Evolutionary conservation across 2,888 invertebrate genomes (phyloP), one percentile per base, ranked within the genome.

Genomic region (Pyrochroa serraticornis): DNA sequence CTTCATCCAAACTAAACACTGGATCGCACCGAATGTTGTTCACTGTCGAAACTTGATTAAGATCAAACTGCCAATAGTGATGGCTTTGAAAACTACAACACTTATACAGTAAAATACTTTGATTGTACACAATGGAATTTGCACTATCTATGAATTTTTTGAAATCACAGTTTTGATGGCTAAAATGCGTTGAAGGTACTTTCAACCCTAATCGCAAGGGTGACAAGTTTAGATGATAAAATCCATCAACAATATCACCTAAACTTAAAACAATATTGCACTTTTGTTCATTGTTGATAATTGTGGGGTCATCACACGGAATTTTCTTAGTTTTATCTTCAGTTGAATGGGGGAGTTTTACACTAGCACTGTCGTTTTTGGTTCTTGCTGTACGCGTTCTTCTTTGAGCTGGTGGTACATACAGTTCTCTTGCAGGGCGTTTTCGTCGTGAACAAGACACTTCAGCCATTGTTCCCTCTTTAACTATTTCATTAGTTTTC

Each of bases 341-440:
- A n/a, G 9, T 8, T 10, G 33, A 34, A 22, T 33, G 3, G 36
- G 7, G 9, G 10, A 3, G 30, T 33, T 43, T 50, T 10, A 10
- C 9, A 10, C 31, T n/a, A 10, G 13, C 6, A 22, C 22, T 6
- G 42, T 34, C 48, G 39, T 38, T 48, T 39, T 48, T 39, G 47
- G 38, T 53, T 37, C 34, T 43, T n/a, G 37, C 8, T 31, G 43
- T 37, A 30, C 46, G 36, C 6, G 63, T 47, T 36, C 7, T 63
- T 60, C 78, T 68, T 68, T 77, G 76, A 22, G 78, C 78, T 47
- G 79, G 79, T 35, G 79, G 79, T 49, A 79, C 70, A 63, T 79
- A 79, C 3, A 77, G 68, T 56, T 73, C 73, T 59, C 78, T 73
- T 57, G 76, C 75, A 9, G 79, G 79, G 58, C 79, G 67, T 14